Conservation (phyloP, 2,797 vertebrate species). For the Lithobates pipiens region DNA sequence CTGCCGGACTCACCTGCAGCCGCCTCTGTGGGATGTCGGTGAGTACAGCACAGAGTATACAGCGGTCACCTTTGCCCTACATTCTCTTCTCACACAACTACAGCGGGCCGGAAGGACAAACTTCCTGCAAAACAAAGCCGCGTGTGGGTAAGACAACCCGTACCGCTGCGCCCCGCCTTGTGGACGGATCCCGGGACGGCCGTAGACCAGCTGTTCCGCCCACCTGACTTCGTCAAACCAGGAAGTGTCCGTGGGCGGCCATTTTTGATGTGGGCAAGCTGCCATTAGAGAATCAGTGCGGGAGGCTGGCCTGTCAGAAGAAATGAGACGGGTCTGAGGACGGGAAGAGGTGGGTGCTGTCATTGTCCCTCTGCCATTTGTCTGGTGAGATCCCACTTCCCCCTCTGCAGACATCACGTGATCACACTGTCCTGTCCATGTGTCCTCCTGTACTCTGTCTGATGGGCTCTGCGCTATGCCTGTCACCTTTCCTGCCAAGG, state of each 20-base stretch:
- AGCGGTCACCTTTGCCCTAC: slow-evolving; percentile 25
- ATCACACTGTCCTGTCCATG: background rate
- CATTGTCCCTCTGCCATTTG: no score
- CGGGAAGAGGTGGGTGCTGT: background rate
- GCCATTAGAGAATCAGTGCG: no score
- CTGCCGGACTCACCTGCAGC: slow-evolving; percentile 1
- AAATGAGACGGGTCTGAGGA: background rate
- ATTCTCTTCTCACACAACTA: slow-evolving; percentile 5
- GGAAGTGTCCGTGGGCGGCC: background rate
- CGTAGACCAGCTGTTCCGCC: background rate
- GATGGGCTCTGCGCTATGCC: no score
- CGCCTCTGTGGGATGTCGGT: background rate
- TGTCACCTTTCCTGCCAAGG: no score
- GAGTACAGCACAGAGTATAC: no score
- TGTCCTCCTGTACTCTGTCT: no score
- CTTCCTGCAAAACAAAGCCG: background rate
- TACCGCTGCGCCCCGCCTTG: background rate
- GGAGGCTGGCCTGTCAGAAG: background rate
- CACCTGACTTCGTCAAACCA: background rate
- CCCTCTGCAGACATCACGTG: background rate
- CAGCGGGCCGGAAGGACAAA: slow-evolving; percentile 7
- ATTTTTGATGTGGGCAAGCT: slow-evolving; percentile 21
- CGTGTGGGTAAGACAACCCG: background rate
- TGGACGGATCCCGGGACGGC: background rate
- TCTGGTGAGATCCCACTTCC: background rate